Evolutionary conservation across 1,140 invertebrate genomes (phyloP).

Genomic region (Ptiloglossa arizonensis): DNA sequence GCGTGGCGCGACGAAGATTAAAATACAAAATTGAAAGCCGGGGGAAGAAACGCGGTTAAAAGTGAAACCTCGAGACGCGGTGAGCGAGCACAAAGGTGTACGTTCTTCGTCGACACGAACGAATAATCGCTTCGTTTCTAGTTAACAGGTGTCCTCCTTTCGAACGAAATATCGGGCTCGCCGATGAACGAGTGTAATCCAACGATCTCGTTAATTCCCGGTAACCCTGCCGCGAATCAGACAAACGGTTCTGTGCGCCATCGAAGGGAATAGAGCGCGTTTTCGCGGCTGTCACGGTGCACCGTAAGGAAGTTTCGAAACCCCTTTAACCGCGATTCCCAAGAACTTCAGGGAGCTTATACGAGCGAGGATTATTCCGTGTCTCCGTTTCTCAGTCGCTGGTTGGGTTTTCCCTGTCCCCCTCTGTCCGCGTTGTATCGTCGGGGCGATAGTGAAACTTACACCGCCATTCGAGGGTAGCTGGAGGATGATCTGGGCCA

Average conservation of each 20-base stretch:
- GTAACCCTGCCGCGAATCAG: background rate
- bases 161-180: background rate
- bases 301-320: constrained; percentile 28
- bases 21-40: too few relatives aligned
- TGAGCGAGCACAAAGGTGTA: too few relatives aligned
- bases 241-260: too few relatives aligned
- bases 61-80: too few relatives aligned
- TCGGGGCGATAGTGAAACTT: constrained; percentile 50
- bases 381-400: constrained; percentile 9
- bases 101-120: too few relatives aligned
- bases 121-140: too few relatives aligned
- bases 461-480: constrained; percentile 41
- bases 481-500: constrained; percentile 66
- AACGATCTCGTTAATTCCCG: constrained; percentile 14
- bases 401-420: background rate
- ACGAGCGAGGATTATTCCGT: constrained; percentile 57
- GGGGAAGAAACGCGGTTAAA: too few relatives aligned
- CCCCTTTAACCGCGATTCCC: constrained; percentile 50
- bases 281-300: background rate
- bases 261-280: constrained; percentile 9
- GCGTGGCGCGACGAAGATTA: too few relatives aligned
- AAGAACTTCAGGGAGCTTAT: constrained; percentile 55
- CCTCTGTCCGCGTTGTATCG: background rate
- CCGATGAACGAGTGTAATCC: background rate
- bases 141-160: constrained; percentile 8